Evolutionary conservation across 2,888 invertebrate species (phyloP), one percentile per base, ranked within the genome.

Genomic region (Drosophila falleni): DNA sequence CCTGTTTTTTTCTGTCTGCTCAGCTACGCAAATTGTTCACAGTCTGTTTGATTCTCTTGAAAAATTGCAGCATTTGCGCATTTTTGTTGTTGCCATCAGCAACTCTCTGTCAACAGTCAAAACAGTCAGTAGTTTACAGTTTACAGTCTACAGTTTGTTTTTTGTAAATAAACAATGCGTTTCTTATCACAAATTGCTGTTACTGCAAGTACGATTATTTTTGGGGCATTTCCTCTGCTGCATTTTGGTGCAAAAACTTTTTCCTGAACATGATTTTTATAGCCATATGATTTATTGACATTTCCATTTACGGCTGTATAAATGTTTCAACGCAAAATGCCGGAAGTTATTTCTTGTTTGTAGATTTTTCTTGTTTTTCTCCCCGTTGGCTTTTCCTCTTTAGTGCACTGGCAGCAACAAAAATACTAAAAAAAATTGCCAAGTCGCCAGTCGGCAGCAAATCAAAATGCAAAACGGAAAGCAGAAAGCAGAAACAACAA

Each of bases 301-400:
- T 86, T 87, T 81, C 86, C 90, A 86, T 86, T 86, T 89, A 89
- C 88, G 81, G 85, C 79, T 73, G 79, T 74, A 84, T 87, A 86
- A 86, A 86, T 90, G 86, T 89, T 90, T 84, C 86, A 90, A 65
- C 81, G 85, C 76, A 89, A 67, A 81, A 84, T 70, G 79, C 89
- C 86, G 86, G 86, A 86, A 89, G 88, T 81, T 87, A 90, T 86
- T 90, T 84, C 77, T 76, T 76, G 89, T 89, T 89, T 76, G 80
- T 70, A 51, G 65, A 69, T 62, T 80, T 64, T 74, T 9, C 58
- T 39, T 51, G 23, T 49, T 51, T 58, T 39, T 49, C 53, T 41
- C 50, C 62, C 33, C 31, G 3, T 23, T 51, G 10, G 6, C 3
- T 23, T 44, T 53, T 51, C 23, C 60, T 44, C 71, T 77, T 59